Conservation (phyloP, 2,888 invertebrate genomes). For the Zaprionus bogoriensis region DNA sequence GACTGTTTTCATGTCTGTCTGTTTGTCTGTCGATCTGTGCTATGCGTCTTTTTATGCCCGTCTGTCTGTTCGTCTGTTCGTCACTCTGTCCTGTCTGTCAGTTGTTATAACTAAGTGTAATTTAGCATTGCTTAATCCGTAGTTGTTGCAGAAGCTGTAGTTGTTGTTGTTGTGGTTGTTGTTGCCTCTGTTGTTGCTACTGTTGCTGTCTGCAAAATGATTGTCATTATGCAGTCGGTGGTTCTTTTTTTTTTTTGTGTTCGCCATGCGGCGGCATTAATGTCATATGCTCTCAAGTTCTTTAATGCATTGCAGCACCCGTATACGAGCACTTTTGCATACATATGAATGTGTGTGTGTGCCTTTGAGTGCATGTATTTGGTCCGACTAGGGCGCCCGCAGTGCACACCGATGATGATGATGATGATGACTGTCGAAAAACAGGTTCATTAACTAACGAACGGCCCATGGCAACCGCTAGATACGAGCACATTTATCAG, state of each 20-base stretch:
- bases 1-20: neutral
- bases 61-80: neutral
- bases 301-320: constrained; percentile 29
- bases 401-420: constrained; percentile 4
- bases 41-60: too few relatives aligned
- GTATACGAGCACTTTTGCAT: too few relatives aligned
- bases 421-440: constrained; percentile 24
- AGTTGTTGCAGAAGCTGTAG: neutral
- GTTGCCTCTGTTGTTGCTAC: constrained; percentile 4
- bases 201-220: constrained; percentile 24
- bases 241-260: constrained; percentile 12
- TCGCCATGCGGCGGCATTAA: constrained; percentile 37
- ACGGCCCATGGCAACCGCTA: neutral
- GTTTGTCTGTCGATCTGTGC: neutral
- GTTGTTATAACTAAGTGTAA: constrained; percentile 28
- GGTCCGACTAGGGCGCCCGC: constrained; percentile 23
- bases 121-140: constrained; percentile 44
- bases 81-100: constrained; percentile 8
- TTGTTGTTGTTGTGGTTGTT: constrained; percentile 1
- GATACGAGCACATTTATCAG: constrained; percentile 3
- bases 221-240: constrained; percentile 56
- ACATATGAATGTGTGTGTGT: too few relatives aligned
- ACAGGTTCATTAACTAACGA: constrained; percentile 34
- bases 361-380: neutral
- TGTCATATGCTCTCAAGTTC: constrained; percentile 58